Evolutionary conservation across 2,888 invertebrate species (phyloP).

Genomic region (Cephus rjabovi): DNA sequence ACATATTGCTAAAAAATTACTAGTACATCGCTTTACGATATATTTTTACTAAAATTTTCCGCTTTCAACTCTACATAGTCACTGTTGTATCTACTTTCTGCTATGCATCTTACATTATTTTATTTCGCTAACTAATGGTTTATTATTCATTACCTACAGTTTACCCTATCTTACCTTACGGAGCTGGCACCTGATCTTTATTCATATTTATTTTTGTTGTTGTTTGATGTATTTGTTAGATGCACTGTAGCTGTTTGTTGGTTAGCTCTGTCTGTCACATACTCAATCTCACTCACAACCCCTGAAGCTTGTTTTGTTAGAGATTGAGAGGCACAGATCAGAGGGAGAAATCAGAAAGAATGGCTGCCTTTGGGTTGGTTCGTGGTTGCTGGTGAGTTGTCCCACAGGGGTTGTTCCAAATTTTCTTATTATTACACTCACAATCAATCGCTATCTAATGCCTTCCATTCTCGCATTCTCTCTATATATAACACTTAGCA

Average conservation of each 20-base stretch:
- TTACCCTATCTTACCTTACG: constrained; percentile 43
- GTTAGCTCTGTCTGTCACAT: constrained; percentile 66
- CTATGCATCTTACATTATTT: constrained; percentile 42
- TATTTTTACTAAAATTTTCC: constrained; percentile 35
- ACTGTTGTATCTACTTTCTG: constrained; percentile 35
- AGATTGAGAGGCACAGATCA: constrained; percentile 62
- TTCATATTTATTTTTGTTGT: constrained; percentile 64
- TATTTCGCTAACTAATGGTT: constrained; percentile 43
- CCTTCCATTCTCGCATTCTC: constrained; percentile 24
- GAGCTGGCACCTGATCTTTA: constrained; percentile 57
- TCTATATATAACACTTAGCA: constrained; percentile 23
- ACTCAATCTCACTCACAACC: constrained; percentile 63
- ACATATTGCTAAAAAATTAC: background rate
- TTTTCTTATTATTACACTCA: constrained; percentile 39
- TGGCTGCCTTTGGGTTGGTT: constrained; percentile 66
- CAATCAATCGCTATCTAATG: constrained; percentile 18
- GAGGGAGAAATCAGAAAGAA: constrained; percentile 59
- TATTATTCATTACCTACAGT: constrained; percentile 41
- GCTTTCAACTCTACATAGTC: constrained; percentile 36
- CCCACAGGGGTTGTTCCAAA: constrained; percentile 62
- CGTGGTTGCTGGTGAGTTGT: constrained; percentile 65
- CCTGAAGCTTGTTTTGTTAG: constrained; percentile 65
- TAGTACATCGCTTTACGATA: constrained; percentile 4
- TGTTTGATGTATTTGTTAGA: constrained; percentile 67
- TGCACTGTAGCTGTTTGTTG: constrained; percentile 68